Conservation (phyloP, 2,113 vertebrate species). For the Terrapene triunguis region DNA sequence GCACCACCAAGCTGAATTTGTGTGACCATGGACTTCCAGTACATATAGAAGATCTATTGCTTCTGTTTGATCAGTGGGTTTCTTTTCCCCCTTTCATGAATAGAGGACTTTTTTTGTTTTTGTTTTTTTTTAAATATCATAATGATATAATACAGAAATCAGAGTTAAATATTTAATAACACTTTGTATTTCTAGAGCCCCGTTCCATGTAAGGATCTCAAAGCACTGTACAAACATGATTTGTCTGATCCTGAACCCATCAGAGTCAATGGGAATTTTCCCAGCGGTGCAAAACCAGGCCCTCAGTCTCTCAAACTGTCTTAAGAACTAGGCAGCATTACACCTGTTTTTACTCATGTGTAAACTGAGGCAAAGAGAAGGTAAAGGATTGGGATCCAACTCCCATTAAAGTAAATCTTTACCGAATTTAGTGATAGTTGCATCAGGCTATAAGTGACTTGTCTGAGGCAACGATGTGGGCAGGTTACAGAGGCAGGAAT, state of each 20-base stretch:
- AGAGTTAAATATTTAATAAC: neutral
- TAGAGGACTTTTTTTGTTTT: too few species aligned
- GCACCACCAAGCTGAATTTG: neutral
- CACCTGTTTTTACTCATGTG: neutral
- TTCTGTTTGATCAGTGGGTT: neutral
- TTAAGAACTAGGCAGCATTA: neutral
- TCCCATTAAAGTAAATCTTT: neutral
- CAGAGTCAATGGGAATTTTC: neutral
- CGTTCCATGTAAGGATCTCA: neutral
- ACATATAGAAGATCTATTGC: neutral
- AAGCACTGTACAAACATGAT: neutral
- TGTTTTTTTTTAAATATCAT: neutral
- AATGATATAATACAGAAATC: neutral
- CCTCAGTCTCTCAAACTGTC: neutral
- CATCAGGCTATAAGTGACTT: neutral
- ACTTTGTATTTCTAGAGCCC: neutral
- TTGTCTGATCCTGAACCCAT: neutral
- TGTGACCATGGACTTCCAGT: neutral
- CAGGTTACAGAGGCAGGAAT: neutral
- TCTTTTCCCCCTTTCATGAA: neutral
- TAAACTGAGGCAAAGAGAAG: neutral
- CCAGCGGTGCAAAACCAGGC: neutral
- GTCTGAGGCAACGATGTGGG: neutral
- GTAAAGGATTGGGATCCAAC: neutral
- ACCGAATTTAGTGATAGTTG: constrained; percentile 10